phyloP scores from a whole-genome alignment of 2,797 vertebrate species.

The Spinibarbus caldwelli region DNA sequence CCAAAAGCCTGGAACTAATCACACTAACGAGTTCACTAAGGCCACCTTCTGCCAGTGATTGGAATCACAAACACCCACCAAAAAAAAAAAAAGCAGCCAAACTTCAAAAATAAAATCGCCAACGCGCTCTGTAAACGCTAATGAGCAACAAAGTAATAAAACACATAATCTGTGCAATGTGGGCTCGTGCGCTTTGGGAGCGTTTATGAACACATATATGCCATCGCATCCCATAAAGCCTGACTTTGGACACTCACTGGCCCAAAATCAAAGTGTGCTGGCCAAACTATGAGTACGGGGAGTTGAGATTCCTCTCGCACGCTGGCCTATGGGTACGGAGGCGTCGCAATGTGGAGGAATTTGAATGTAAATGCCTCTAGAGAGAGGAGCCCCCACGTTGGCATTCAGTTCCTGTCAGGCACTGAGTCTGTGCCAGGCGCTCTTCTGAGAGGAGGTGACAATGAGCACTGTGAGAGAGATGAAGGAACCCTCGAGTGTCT shows the following conservation, averaged over 20 bases:
- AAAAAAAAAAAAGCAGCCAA: constrained; percentile 41
- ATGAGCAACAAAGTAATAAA: constrained; percentile 24
- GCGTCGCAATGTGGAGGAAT: constrained; percentile 68
- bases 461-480: constrained; percentile 60
- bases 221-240: not conserved
- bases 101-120: constrained; percentile 32
- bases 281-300: constrained; percentile 36
- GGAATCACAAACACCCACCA: constrained; percentile 67
- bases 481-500: constrained; percentile 45
- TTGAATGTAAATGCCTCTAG: constrained; percentile 73
- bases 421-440: constrained; percentile 64
- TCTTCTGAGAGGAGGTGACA: constrained; percentile 64
- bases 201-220: not conserved
- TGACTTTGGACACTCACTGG: not conserved
- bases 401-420: constrained; percentile 69
- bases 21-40: constrained; percentile 78
- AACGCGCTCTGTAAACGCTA: not conserved
- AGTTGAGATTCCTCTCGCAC: constrained; percentile 65
- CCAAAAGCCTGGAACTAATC: constrained; percentile 79
- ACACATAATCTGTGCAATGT: constrained; percentile 30
- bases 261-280: not conserved
- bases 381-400: constrained; percentile 66
- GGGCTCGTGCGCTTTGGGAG: not conserved
- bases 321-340: constrained; percentile 19
- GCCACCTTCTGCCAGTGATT: constrained; percentile 63